Percentiles rank a stretch among this genome's conserved stretches.
Evolutionary conservation across 2,797 vertebrate genomes (phyloP).

Genomic region (Eulemur coronatus): DNA sequence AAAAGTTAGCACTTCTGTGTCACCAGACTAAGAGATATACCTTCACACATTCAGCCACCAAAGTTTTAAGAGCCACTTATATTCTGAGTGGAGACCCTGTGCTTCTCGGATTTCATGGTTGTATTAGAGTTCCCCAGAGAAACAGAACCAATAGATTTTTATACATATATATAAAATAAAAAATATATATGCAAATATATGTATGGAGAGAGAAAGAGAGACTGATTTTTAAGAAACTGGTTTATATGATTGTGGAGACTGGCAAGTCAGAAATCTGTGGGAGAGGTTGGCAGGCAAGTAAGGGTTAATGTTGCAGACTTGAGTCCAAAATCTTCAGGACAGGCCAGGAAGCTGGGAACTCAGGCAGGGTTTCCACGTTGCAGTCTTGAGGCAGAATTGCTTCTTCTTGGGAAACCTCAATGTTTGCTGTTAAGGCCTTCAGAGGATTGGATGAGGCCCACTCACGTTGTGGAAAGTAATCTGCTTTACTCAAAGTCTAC

Average conservation of each 20-base stretch:
- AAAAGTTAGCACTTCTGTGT: not conserved
- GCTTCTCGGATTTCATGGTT: not conserved
- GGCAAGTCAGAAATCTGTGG: not conserved
- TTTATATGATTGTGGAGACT: not conserved
- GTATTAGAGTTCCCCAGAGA: not conserved
- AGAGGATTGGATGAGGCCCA: not conserved
- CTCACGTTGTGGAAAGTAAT: not conserved
- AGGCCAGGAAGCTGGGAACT: not conserved
- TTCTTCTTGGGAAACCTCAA: not conserved
- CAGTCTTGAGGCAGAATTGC: not conserved
- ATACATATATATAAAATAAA: not conserved
- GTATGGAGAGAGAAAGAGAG: not conserved
- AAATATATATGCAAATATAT: not conserved
- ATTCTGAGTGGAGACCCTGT: not conserved
- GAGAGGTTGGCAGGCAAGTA: not conserved
- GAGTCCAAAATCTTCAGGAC: not conserved
- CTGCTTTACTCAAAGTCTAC: not conserved
- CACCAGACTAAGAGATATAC: not conserved
- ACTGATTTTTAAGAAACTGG: not conserved
- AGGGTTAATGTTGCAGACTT: not conserved
- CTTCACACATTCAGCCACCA: not conserved
- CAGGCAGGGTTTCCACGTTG: not conserved
- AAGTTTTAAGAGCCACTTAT: not conserved
- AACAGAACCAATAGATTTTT: not conserved
- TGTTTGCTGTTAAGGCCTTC: not conserved